Percentiles rank a stretch among this genome's conserved stretches.
These are phyloP conservation scores for Myotis myotis DNA, from an alignment of 2,797 vertebrate species.

Conservation along the genomic window DNA sequence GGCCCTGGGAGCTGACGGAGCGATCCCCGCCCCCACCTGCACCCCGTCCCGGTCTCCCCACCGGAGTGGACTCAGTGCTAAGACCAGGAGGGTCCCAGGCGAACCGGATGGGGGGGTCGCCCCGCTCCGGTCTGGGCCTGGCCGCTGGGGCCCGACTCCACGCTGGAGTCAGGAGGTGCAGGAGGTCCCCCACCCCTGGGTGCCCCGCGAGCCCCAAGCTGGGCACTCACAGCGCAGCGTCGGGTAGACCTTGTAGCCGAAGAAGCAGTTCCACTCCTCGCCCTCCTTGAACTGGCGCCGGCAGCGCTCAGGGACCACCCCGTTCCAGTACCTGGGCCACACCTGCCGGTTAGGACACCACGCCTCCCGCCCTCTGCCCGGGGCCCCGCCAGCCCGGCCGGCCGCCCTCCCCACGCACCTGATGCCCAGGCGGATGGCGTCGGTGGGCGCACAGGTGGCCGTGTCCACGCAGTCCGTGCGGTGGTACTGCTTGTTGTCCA, in stretches of 20 bases:
- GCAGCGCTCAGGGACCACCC: constrained; percentile 93
- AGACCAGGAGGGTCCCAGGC: not conserved
- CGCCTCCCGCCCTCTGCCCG: fast-evolving
- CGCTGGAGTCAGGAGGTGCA: not conserved
- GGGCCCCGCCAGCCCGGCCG: fast-evolving
- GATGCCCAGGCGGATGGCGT: constrained; percentile 86
- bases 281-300: constrained; percentile 90
- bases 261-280: constrained; percentile 99
- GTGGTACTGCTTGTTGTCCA: constrained; percentile 97
- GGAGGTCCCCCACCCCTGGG: not conserved
- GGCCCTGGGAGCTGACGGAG: fast-evolving
- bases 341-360: not conserved
- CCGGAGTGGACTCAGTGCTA: fast-evolving
- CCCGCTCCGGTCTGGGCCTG: not conserved
- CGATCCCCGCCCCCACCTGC: not conserved
- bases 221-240: constrained; percentile 93
- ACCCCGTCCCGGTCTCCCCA: not conserved
- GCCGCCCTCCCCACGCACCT: constrained; percentile 72
- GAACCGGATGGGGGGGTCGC: not conserved
- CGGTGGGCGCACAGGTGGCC: constrained; percentile 84
- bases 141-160: not conserved
- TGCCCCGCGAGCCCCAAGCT: fast-evolving
- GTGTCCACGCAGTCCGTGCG: constrained; percentile 93
- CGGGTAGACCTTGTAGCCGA: constrained; percentile 97
- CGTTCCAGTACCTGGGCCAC: constrained; percentile 92